Base-by-base conservation (phyloP, 2,797 vertebrate genomes). In the Melanotaenia pygmaea region DNA sequence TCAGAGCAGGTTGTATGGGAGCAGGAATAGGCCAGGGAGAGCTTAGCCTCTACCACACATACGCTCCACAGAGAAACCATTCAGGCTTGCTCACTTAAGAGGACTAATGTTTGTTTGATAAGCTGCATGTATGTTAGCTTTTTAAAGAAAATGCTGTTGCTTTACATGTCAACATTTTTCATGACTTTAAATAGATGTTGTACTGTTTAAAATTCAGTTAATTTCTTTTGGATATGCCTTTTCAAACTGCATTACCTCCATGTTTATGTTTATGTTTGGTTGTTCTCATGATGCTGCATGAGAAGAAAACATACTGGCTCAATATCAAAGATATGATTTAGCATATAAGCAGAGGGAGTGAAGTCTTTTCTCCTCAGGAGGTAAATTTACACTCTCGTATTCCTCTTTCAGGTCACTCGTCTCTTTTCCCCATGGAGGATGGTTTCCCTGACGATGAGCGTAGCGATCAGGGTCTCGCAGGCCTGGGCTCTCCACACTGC, bases 401-500 rank as follows among this genome's bases (percentile, higher is more conserved):
- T 6, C 47, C 37, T 43, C 47, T 59, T 47, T 38, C 87, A 99
- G 98, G 98, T 86, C 98, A 99, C 90, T 99, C 98, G 9, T 99
- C 98, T 72, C 94, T 99, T 80, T 99, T 99, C 91, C 98, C 98
- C 38, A 99, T 99, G 97, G 98, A 99, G 92, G 98, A 99, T 54
- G 96, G 97, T 16, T 99, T 99, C 88, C 93, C 97, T 66, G 98
- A 99, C 16, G 98, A 99, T 24, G 98, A 98, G 35, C 97, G 97
- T 61, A 95, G 96, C 2, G 98, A 99, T 77, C 98, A 98, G 89
- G 95, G 95, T 79, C 95, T 99, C 38, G 95, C 96, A 3, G 96
- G 98, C 9, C 88, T 99, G 37, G 97, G 97, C 0, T 99, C 98
- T 4, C 97, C 98, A 28, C 98, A 99, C 92, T 99, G 98, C 94